Conservation (phyloP, 2,113 vertebrate species). For the Nothoprocta pentlandii region DNA sequence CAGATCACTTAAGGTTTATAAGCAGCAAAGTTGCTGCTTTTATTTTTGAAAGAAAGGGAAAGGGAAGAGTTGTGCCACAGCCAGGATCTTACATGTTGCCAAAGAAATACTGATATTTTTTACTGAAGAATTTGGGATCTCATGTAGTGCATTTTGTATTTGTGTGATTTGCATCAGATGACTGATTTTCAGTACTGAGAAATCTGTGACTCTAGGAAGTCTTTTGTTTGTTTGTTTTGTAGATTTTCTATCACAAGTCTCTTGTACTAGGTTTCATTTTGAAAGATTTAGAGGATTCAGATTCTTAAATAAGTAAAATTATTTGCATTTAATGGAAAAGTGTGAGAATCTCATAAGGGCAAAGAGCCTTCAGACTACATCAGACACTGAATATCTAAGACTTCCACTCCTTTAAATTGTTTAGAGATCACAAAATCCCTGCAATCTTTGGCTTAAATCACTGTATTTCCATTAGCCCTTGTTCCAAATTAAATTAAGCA, state of each 20-base stretch:
- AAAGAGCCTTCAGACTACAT: not conserved
- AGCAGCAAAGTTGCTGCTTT: not conserved
- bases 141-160: not conserved
- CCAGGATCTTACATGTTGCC: not conserved
- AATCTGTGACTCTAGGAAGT: not conserved
- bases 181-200: not conserved
- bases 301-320: not conserved
- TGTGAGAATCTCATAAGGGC: not conserved
- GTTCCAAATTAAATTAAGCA: not conserved
- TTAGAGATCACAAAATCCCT: not conserved
- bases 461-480: not conserved
- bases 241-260: not conserved
- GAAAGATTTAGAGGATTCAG: not conserved
- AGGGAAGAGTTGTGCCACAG: not conserved
- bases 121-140: not conserved
- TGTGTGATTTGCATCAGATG: not conserved
- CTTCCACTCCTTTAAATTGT: not conserved
- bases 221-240: not conserved
- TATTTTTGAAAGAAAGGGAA: not conserved
- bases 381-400: not conserved
- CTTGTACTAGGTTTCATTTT: not conserved
- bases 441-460: not conserved
- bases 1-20: not conserved
- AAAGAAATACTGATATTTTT: not conserved
- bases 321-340: not conserved